Percentiles rank a stretch among this genome's conserved stretches.
These are phyloP conservation scores for Ricordea florida DNA, from an alignment of 92 coral and sea anemone genomes.

Conservation along the genomic window DNA sequence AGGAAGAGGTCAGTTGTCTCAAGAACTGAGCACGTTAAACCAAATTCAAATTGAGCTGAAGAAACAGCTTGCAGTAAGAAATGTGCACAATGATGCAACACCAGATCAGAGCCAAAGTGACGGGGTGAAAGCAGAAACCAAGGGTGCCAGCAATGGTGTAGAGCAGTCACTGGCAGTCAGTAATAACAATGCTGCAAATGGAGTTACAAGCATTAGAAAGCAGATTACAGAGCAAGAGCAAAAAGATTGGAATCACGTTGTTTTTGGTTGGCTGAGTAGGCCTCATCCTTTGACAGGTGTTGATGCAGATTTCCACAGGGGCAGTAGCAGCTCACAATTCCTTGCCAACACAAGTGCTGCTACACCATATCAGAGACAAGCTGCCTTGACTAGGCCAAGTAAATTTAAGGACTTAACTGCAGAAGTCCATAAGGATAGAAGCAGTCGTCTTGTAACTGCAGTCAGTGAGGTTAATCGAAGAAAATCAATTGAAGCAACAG, in stretches of 20 bases:
- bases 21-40: conserved; percentile 1
- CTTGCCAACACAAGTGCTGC: no score
- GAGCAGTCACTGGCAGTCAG: neutral
- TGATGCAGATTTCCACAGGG: neutral
- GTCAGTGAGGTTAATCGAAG: no score
- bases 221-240: conserved; percentile 8
- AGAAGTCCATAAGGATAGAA: no score
- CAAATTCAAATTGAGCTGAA: conserved; percentile 30
- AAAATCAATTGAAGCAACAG: no score
- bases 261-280: conserved; percentile 27
- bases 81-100: neutral
- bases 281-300: conserved; percentile 12
- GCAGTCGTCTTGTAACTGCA: no score
- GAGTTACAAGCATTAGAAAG: neutral
- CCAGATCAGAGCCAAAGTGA: neutral
- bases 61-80: neutral
- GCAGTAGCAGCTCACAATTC: neutral
- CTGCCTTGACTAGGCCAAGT: no score
- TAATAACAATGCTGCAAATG: neutral
- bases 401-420: no score
- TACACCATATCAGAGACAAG: no score
- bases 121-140: neutral
- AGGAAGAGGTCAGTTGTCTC: neutral
- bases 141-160: no score
- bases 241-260: neutral